Evolutionary conservation across 2,113 vertebrate genomes (phyloP).

Genomic region (Orientallactaga bullata): DNA sequence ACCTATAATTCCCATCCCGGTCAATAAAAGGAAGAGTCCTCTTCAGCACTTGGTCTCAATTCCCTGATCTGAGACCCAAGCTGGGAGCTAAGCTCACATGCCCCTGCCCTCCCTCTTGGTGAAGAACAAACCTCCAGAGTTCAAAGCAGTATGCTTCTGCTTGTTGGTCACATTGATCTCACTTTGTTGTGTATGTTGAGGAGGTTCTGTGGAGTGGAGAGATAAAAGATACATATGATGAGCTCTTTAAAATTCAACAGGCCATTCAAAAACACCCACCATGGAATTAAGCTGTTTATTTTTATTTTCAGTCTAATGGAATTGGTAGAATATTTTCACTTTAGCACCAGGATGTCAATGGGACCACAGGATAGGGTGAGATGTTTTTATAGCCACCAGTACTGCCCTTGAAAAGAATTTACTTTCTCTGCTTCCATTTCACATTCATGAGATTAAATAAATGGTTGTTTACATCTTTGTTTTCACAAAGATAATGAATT

Average conservation of each 20-base stretch:
- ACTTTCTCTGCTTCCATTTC: slow-evolving; percentile 57
- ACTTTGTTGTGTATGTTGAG: slow-evolving; percentile 78
- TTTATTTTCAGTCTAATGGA: slow-evolving; percentile 82
- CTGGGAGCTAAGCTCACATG: slow-evolving; percentile 72
- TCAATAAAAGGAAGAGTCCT: slow-evolving; percentile 77
- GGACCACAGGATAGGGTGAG: slow-evolving; percentile 22
- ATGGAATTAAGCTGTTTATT: slow-evolving; percentile 84
- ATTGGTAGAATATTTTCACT: slow-evolving; percentile 77
- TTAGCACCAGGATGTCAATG: slow-evolving; percentile 58
- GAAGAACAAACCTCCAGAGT: slow-evolving; percentile 68
- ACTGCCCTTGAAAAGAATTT: slow-evolving; percentile 70
- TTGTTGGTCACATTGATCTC: slow-evolving; percentile 74
- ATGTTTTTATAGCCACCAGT: neutral
- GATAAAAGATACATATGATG: slow-evolving; percentile 82
- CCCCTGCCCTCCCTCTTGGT: slow-evolving; percentile 70
- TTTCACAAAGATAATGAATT: slow-evolving; percentile 72
- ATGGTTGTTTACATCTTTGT: slow-evolving; percentile 76
- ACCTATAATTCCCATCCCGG: slow-evolving; percentile 36
- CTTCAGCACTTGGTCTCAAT: slow-evolving; percentile 69
- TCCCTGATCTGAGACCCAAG: slow-evolving; percentile 71
- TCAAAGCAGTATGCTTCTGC: slow-evolving; percentile 47
- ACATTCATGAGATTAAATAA: slow-evolving; percentile 77
- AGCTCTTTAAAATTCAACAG: slow-evolving; percentile 83
- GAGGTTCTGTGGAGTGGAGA: slow-evolving; percentile 72
- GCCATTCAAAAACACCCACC: slow-evolving; percentile 74